Evolutionary conservation across 2,888 invertebrate genomes (phyloP).

Genomic region (Agrotis ipsilon): DNA sequence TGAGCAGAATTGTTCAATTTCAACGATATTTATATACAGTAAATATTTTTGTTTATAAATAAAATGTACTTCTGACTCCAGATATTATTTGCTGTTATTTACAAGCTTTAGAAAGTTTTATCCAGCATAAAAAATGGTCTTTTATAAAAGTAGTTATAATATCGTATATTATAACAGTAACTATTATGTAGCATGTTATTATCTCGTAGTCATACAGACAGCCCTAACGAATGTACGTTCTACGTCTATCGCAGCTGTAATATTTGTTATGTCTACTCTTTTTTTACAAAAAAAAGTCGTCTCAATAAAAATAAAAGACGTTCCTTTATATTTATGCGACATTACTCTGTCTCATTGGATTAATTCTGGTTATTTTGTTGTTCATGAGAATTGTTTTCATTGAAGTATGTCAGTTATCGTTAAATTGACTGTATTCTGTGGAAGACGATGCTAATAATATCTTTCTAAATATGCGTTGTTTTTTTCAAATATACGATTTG

Average conservation of each 20-base stretch:
- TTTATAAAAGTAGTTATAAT: no score
- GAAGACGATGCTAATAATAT: conserved; percentile 18
- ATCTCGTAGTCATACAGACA: conserved; percentile 7
- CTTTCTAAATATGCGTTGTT: neutral
- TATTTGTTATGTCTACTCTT: conserved; percentile 61
- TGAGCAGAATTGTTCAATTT: conserved; percentile 4
- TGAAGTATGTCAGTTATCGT: conserved; percentile 30
- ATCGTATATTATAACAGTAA: no score
- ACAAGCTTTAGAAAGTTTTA: no score
- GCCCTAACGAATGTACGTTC: conserved; percentile 35
- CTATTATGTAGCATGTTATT: no score
- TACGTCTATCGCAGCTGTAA: conserved; percentile 30
- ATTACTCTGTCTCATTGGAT: conserved; percentile 37
- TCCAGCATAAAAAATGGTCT: no score
- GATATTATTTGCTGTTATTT: no score
- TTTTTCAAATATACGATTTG: neutral
- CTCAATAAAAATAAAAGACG: conserved; percentile 49
- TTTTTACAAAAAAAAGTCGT: conserved; percentile 41
- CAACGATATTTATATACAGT: neutral
- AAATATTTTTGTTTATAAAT: no score
- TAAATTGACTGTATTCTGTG: conserved; percentile 7
- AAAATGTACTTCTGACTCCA: no score
- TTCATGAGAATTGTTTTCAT: conserved; percentile 43
- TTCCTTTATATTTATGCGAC: conserved; percentile 55
- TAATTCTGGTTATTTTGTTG: conserved; percentile 40